Conservation (phyloP, 2,113 vertebrate genomes). For the Ptilorrhoa leucosticta region DNA sequence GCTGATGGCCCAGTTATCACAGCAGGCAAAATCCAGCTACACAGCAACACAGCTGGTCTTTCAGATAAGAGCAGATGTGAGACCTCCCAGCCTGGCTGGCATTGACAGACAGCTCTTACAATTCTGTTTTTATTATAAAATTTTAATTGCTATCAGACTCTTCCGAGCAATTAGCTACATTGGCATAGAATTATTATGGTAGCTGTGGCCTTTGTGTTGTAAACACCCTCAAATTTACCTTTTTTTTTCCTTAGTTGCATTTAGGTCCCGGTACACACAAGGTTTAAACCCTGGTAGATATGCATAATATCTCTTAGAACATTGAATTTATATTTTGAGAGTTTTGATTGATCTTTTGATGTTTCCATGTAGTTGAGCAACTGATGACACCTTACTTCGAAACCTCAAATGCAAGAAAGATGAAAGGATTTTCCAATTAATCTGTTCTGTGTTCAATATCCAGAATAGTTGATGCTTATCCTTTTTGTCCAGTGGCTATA, state of each 20-base stretch:
- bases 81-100: not conserved
- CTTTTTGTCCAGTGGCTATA: not conserved
- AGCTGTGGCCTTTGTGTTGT: not conserved
- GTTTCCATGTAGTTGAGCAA: not conserved
- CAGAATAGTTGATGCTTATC: not conserved
- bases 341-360: not conserved
- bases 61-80: constrained; percentile 30
- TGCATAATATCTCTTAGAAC: not conserved
- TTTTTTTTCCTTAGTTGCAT: not conserved
- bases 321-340: not conserved
- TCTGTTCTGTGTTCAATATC: not conserved
- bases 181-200: not conserved
- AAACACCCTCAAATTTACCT: not conserved
- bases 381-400: not conserved
- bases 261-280: not conserved
- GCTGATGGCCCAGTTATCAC: constrained; percentile 29
- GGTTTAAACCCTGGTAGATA: not conserved
- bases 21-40: not conserved
- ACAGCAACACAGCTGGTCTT: not conserved
- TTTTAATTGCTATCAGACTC: not conserved
- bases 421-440: not conserved
- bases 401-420: not conserved
- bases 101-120: not conserved
- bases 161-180: not conserved
- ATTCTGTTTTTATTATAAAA: not conserved